Conservation (phyloP, 92 coral and sea anemone genomes). For the Phenganax stokvisi region DNA sequence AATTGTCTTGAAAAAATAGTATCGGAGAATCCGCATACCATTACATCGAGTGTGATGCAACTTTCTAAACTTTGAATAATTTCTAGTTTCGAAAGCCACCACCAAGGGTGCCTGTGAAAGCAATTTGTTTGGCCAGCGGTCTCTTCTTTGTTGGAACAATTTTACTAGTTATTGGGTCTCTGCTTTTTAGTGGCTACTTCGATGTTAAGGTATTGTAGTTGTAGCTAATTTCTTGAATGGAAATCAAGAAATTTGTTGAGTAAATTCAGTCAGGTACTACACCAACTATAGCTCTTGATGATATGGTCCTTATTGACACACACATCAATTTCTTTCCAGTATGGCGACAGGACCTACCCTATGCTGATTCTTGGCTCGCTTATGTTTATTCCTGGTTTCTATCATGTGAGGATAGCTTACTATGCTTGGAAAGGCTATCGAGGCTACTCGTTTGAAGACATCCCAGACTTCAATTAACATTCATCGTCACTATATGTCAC, state of each 20-base stretch:
- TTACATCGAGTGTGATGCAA: neutral
- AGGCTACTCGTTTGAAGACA: slow-evolving; percentile 89
- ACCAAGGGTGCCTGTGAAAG: slow-evolving; percentile 83
- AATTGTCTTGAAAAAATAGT: too few relatives aligned
- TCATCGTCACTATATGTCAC: too few relatives aligned
- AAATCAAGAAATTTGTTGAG: too few relatives aligned
- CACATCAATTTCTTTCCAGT: slow-evolving; percentile 49
- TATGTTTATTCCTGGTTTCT: slow-evolving; percentile 96
- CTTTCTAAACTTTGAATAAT: neutral
- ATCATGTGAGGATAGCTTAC: slow-evolving; percentile 85
- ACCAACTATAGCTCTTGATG: neutral
- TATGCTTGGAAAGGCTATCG: slow-evolving; percentile 96
- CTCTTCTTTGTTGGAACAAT: slow-evolving; percentile 81
- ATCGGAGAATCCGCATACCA: neutral
- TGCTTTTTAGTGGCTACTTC: slow-evolving; percentile 84
- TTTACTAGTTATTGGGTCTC: slow-evolving; percentile 73
- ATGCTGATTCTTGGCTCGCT: slow-evolving; percentile 73
- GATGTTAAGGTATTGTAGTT: slow-evolving; percentile 71
- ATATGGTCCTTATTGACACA: neutral
- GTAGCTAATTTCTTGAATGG: neutral
- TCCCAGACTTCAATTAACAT: slow-evolving; percentile 81
- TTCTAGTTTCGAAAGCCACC: slow-evolving; percentile 81
- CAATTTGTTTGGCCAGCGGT: slow-evolving; percentile 71
- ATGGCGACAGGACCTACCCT: slow-evolving; percentile 91
- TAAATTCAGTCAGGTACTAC: neutral